Conservation (phyloP, 23 tunicate genomes). For the Styela clava region DNA sequence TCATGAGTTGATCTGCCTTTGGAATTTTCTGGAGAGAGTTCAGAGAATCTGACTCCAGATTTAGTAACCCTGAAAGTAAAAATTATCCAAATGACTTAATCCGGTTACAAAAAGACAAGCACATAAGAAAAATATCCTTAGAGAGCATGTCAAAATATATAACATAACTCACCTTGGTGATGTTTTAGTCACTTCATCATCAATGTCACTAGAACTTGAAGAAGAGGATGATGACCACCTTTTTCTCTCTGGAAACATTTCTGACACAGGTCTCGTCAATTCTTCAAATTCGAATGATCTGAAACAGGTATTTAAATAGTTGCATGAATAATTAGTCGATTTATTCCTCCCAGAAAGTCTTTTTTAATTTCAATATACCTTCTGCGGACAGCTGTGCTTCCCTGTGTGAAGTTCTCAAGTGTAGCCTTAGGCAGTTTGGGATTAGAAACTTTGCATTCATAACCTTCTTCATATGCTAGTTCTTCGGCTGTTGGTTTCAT, state of each 20-base stretch:
- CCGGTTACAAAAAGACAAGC: too few species aligned
- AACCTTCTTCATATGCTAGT: background rate
- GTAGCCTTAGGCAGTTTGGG: too few species aligned
- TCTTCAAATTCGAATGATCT: conserved; percentile 94
- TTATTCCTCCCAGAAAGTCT: too few species aligned
- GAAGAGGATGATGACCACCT: conserved; percentile 20
- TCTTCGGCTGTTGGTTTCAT: background rate
- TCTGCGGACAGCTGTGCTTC: background rate
- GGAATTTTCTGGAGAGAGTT: conserved; percentile 37
- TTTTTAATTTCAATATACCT: too few species aligned
- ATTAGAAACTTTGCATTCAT: background rate
- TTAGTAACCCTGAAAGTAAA: conserved; percentile 2
- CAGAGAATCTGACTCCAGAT: conserved; percentile 80
- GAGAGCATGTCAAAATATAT: too few species aligned
- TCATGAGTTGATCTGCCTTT: conserved; percentile 43
- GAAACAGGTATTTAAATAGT: too few species aligned
- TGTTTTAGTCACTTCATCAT: background rate
- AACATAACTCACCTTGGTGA: background rate
- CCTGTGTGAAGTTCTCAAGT: too few species aligned
- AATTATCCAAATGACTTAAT: too few species aligned
- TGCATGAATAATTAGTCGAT: too few species aligned
- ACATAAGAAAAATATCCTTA: too few species aligned
- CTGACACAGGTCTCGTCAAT: conserved; percentile 66
- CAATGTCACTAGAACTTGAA: background rate
- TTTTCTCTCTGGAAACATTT: conserved; percentile 31